Base-by-base conservation (phyloP, 2,888 invertebrate genomes). In the Digitonthophagus gazella region DNA sequence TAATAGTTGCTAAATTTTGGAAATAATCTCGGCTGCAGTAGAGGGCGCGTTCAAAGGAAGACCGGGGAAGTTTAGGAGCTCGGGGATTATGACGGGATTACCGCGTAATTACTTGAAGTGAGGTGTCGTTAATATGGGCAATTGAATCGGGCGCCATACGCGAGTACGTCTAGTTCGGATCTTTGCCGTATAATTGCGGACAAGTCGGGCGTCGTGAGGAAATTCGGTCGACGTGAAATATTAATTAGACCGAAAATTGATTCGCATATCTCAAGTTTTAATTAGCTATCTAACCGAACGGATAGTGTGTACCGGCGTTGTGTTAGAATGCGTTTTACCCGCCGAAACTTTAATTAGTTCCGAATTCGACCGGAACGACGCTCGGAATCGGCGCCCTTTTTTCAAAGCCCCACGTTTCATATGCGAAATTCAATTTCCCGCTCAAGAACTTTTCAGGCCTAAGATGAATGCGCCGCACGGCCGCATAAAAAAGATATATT, bases 401-500 rank as follows among this genome's bases (percentile, higher is more conserved):
- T 44, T 22, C 22, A 22, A 3, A 3, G 22, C 22, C 6, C 6
- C 22, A 6, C 22, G 4, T 22, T 22, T 44, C 28, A 44, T 44
- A 44, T 44, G 28, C 28, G 28, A 44, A 44, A 44, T 44, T 44
- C 28, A 44, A 44, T 44, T 44, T 44, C 28, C 11, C 28, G 28
- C 28, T 11, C 28, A 8, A 11, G 11, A 44, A 44, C 28, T 44
- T 44, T 44, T 44, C 28, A 57, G 57, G 15, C 57, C 57, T 57
- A 16, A 61, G 18, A 19, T 61, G 19, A 61, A 16, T 20, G 20
- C 61, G 18, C 20, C 16, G 18, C 19, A 61, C 16, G 28, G 18
- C 2, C 61, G 18, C 58, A 67, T 69, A 72, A 72, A 72, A 69
- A 72, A 72, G 74, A 74, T 74, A 71, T 72, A 74, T 72, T 74